These are phyloP conservation scores for Enteromius trimaculatus DNA, from an alignment of 2,797 vertebrate species.

Conservation along the genomic window DNA sequence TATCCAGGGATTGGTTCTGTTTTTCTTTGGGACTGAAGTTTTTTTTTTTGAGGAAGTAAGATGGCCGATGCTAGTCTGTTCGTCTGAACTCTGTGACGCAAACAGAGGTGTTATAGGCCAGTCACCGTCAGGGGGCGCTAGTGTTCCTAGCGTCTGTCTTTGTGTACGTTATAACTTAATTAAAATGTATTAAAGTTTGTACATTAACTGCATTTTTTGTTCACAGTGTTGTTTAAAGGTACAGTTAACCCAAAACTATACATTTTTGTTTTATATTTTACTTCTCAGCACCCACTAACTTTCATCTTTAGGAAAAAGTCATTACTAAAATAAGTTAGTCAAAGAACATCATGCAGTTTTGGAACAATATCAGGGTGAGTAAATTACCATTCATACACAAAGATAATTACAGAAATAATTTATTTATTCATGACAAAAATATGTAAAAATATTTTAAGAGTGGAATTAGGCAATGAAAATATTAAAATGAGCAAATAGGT, in stretches of 20 bases:
- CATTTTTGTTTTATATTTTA: background rate
- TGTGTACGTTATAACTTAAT: background rate
- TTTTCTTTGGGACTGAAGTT: slow-evolving; percentile 72
- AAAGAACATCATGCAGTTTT: background rate
- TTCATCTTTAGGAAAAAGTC: background rate
- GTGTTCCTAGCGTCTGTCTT: background rate
- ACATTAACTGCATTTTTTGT: background rate
- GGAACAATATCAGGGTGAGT: background rate
- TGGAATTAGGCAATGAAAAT: background rate
- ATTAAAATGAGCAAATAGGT: background rate
- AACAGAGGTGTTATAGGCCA: slow-evolving; percentile 58
- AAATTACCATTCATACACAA: background rate
- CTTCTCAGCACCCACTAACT: background rate
- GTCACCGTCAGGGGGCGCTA: slow-evolving; percentile 41
- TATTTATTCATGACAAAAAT: background rate
- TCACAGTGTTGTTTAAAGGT: background rate
- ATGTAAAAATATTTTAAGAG: background rate
- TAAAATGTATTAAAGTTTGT: background rate
- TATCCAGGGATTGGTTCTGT: slow-evolving; percentile 30
- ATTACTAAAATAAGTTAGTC: background rate
- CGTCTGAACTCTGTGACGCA: slow-evolving; percentile 76
- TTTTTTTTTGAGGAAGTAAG: slow-evolving; percentile 76
- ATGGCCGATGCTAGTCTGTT: slow-evolving; percentile 79
- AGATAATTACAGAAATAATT: background rate
- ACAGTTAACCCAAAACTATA: background rate